These are phyloP conservation scores for Blastobasis adustella DNA, from an alignment of 2,888 invertebrate species.

Conservation along the genomic window DNA sequence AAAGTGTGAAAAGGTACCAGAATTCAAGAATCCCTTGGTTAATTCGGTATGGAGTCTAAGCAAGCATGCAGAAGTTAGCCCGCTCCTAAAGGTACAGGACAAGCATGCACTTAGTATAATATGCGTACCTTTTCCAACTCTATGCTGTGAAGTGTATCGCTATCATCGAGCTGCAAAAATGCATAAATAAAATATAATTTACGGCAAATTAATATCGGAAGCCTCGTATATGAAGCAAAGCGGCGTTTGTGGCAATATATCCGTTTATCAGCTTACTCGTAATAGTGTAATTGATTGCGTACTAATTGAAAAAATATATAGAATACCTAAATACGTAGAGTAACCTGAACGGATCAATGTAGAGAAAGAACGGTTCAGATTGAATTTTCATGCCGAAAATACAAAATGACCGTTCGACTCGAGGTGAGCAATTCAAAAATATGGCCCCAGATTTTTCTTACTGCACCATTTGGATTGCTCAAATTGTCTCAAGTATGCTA, in stretches of 20 bases:
- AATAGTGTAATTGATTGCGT: too few relatives aligned
- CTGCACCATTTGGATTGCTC: too few relatives aligned
- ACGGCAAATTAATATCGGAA: slow-evolving; percentile 36
- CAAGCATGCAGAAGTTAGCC: slow-evolving; percentile 32
- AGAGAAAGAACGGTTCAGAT: too few relatives aligned
- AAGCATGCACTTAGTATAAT: slow-evolving; percentile 61
- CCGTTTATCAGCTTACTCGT: too few relatives aligned
- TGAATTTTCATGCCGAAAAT: too few relatives aligned
- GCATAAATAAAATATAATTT: slow-evolving; percentile 61
- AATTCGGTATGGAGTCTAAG: slow-evolving; percentile 12
- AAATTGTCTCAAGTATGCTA: too few relatives aligned
- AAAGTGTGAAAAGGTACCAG: slow-evolving; percentile 63
- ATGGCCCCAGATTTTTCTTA: too few relatives aligned
- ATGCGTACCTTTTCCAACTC: slow-evolving; percentile 75
- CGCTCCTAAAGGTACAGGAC: slow-evolving; percentile 21
- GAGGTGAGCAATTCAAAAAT: too few relatives aligned
- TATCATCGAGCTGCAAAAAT: slow-evolving; percentile 75
- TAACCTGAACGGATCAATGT: too few relatives aligned
- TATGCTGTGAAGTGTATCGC: slow-evolving; percentile 70
- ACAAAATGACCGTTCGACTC: too few relatives aligned
- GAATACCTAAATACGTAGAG: too few relatives aligned
- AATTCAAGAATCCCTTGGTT: neutral
- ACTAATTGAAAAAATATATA: too few relatives aligned
- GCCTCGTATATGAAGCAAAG: slow-evolving; percentile 36
- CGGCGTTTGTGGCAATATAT: neutral